Conservation (phyloP, 2,888 invertebrate genomes). For the Elgonia sp. region DNA sequence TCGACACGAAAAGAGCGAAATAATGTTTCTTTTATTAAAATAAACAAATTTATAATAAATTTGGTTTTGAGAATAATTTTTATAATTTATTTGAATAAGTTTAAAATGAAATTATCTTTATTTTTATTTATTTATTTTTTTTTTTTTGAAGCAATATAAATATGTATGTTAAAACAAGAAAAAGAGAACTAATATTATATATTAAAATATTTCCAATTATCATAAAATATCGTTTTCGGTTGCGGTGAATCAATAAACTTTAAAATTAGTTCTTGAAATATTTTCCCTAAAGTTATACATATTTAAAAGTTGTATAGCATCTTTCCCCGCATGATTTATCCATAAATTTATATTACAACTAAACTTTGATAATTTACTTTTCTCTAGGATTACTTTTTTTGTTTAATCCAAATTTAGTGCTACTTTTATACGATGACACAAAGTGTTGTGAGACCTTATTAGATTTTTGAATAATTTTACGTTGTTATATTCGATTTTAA, state of each 20-base stretch:
- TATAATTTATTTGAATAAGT: no score
- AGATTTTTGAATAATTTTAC: neutral
- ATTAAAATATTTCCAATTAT: neutral
- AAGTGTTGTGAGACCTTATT: neutral
- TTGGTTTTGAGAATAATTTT: no score
- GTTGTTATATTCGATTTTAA: neutral
- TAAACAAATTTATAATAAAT: no score
- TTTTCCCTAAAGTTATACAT: slow-evolving; percentile 1
- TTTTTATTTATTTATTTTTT: no score
- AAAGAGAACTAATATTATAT: neutral
- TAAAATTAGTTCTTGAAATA: slow-evolving; percentile 17
- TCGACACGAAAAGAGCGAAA: no score
- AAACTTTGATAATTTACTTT: slow-evolving; percentile 44
- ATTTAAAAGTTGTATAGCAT: slow-evolving; percentile 5
- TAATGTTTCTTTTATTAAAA: no score
- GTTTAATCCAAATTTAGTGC: neutral
- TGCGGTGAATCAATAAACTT: slow-evolving; percentile 3
- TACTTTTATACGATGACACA: neutral
- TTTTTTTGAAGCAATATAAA: neutral
- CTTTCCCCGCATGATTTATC: slow-evolving; percentile 24
- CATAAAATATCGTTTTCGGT: neutral
- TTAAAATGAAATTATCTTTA: no score
- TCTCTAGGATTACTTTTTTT: slow-evolving; percentile 26
- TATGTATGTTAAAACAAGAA: neutral
- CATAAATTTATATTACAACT: slow-evolving; percentile 35